phyloP scores from a whole-genome alignment of 2,888 invertebrate genomes.

The Holacanthella duospinosa region DNA sequence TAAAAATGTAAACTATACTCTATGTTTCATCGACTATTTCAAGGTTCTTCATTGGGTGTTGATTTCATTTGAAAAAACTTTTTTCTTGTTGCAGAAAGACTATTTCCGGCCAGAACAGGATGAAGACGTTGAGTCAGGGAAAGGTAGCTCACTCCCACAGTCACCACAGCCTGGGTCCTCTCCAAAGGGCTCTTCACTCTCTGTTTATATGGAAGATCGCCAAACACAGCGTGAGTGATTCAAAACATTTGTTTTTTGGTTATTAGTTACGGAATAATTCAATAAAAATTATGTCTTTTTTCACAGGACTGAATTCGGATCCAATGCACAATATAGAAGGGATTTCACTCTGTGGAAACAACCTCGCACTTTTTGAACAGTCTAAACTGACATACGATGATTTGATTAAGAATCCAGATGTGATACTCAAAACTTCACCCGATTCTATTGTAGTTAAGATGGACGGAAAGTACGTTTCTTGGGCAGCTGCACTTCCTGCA shows the following conservation, averaged over 20 bases:
- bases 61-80: neutral
- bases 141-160: constrained; percentile 88
- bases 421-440: constrained; percentile 63
- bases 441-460: constrained; percentile 63
- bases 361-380: constrained; percentile 40
- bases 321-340: constrained; percentile 42
- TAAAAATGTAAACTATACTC: too few species aligned
- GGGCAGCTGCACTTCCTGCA: constrained; percentile 82
- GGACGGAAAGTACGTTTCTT: constrained; percentile 78
- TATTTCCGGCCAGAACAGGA: constrained; percentile 47
- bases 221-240: neutral
- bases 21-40: too few species aligned
- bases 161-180: constrained; percentile 51
- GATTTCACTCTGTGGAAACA: constrained; percentile 66
- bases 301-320: neutral
- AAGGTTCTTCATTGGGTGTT: too few species aligned
- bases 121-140: constrained; percentile 91
- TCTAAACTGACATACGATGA: constrained; percentile 54
- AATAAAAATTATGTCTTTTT: neutral
- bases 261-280: too few species aligned
- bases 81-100: constrained; percentile 5
- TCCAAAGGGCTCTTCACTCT: constrained; percentile 25
- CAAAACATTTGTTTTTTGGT: too few species aligned
- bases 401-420: constrained; percentile 54
- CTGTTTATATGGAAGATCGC: constrained; percentile 28